Base-by-base conservation (phyloP, 2,113 vertebrate genomes). In the Phylloscopus trochiloides region DNA sequence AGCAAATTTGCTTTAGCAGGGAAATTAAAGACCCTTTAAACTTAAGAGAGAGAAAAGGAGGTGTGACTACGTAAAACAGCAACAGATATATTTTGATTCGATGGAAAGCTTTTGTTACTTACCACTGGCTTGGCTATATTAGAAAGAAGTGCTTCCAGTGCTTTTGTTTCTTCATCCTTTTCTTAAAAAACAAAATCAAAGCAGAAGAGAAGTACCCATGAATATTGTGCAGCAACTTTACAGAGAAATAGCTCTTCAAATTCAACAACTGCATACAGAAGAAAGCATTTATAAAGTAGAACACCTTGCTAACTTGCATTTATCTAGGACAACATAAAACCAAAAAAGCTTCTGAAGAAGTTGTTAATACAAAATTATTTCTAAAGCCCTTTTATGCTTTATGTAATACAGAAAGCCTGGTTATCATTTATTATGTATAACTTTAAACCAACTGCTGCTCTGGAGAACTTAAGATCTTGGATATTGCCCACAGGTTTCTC, bases 131-230 rank as follows among this genome's bases (percentile, higher is more conserved):
- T 99, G 96, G 91, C 95, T 97, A 99, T 98, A 94, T 97, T 98
- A 81, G 99, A 98, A 93, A 99, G 96, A 86, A 98, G 96, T 43
- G 98, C 98, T 96, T 98, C 98, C 88, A 99, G 96, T 94, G 98
- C 98, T 98, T 98, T 98, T 52, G 98, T 98, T 96, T 99, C 98
- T 97, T 98, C 98, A 96, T 99, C 98, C 94, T 99, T 98, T 97
- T 99, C 99, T 99, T 94, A 74, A 97, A 96, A 96, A 96, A 75
- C 57, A 89, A 97, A 76, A 92, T 59, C 66, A 80, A 84, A 96
- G 81, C 74, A 80, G 84, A 94, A 58, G 79, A 84, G 36, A 89
- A 75, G 59, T 52, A 81, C 14, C 42, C 58, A 81, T 94, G 66
- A 97, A 87, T 89, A 95, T 43, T 40, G 28, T 52, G 45, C 52